Evolutionary conservation across 2,888 invertebrate species (phyloP), one percentile per base, ranked within the genome.

Genomic region (Neoaliturus tenellus): DNA sequence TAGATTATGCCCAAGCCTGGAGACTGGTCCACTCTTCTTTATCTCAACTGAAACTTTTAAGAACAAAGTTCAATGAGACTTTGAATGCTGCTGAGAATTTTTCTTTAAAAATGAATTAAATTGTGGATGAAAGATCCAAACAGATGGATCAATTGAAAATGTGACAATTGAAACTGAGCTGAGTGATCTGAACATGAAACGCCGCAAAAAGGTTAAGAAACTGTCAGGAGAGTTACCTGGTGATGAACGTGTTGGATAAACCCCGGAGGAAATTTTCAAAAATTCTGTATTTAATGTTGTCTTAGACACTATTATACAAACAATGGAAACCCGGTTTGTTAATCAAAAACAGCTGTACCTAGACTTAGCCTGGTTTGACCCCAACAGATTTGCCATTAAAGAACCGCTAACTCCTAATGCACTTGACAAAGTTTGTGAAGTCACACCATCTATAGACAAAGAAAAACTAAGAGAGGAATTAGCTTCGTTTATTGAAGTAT

Each of bases 1-100:
- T 75, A 2, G 75, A 48, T 31, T 75, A 14, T 75, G 75, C 75
- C 10, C 75, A 48, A 28, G 75, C 75, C 14, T 75, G 75, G 75
- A 48, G 25, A 10, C 4, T 28, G 2, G 28, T 75, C 2, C 25
- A 41, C 10, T 71, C 71, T 4, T 1, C 71, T 8, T 8, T 20
- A 20, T 10, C 10, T 28, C 35, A 25, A 17, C 71, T 71, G 14
- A 71, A 71, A 39, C 2, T 10, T n/a, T n/a, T 39, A 28, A 5
- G 71, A 71, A 23, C 35, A 5, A 23, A 39, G 39, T 71, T 71
- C 25, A 10, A 55, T n/a, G 39, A 35, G 12, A 71, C 39, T 28
- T 2, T 39, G 17, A 17, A 71, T 5, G 23, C 62, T 14, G 62
- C 31, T 14, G 10, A 62, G 20, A 62, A 2, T 1, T 71, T 71